Evolutionary conservation across 2,113 vertebrate genomes (phyloP).

Genomic region (Nannobrachium achirus): DNA sequence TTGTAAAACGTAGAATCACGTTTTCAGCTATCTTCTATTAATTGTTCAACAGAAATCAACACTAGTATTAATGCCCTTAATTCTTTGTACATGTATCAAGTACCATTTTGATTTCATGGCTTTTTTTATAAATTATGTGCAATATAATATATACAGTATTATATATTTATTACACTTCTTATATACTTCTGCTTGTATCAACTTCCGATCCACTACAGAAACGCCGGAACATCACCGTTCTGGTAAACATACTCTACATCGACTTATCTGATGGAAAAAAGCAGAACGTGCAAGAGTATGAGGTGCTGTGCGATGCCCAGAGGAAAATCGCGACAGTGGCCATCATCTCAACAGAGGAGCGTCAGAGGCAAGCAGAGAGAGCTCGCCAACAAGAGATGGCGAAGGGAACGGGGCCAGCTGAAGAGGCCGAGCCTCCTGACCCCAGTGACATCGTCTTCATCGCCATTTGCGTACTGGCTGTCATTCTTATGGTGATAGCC

Average conservation of each 20-base stretch:
- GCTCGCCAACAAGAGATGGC: slow-evolving; percentile 79
- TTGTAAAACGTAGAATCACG: too few species aligned
- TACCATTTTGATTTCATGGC: not conserved
- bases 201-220: slow-evolving; percentile 79
- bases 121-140: not conserved
- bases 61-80: too few species aligned
- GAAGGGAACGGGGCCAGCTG: slow-evolving; percentile 8
- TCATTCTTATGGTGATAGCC: slow-evolving; percentile 94
- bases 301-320: slow-evolving; percentile 91
- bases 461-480: slow-evolving; percentile 94
- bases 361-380: slow-evolving; percentile 75
- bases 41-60: too few species aligned
- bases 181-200: not conserved
- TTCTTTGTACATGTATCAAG: not conserved
- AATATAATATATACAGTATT: not conserved
- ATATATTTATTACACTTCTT: too few species aligned
- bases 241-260: slow-evolving; percentile 92
- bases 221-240: slow-evolving; percentile 87
- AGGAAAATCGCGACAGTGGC: slow-evolving; percentile 87
- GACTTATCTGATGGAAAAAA: slow-evolving; percentile 83
- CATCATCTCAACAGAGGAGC: slow-evolving; percentile 83
- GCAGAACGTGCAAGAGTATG: slow-evolving; percentile 88
- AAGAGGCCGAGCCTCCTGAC: slow-evolving; percentile 80
- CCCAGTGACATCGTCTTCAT: slow-evolving; percentile 94
- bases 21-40: too few species aligned